A percentile compares a stretch with the other conserved stretches of the same genome.
Evolutionary conservation across 2,113 vertebrate genomes (phyloP).

Genomic region (Laterallus jamaicensis): DNA sequence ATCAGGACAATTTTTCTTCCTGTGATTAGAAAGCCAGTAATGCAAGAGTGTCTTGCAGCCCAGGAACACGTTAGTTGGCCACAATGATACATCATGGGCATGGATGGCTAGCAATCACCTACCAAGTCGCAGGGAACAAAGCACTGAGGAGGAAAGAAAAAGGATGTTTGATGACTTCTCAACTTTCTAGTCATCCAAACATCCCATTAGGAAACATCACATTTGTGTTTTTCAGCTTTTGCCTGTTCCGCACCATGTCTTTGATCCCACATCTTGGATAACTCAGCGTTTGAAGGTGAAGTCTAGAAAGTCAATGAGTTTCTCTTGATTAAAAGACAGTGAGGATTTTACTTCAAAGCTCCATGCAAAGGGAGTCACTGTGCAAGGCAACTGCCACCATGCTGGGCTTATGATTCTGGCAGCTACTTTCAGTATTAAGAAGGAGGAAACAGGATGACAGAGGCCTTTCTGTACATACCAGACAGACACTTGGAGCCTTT

Average conservation of each 20-base stretch:
- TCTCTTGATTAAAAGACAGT: slow-evolving; percentile 45
- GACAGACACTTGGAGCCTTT: neutral
- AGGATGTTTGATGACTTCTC: neutral
- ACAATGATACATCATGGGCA: neutral
- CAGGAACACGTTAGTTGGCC: neutral
- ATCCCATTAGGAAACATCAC: neutral
- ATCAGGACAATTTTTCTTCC: neutral
- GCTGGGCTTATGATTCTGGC: neutral
- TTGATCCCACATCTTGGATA: slow-evolving; percentile 18
- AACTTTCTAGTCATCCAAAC: neutral
- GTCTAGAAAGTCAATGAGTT: neutral
- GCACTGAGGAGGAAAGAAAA: neutral
- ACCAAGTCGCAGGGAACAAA: neutral
- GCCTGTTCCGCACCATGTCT: neutral
- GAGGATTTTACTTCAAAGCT: slow-evolving; percentile 13
- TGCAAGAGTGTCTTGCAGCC: neutral
- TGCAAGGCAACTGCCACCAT: neutral
- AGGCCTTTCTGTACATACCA: slow-evolving; percentile 6
- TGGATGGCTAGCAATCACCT: neutral
- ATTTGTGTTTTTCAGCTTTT: neutral
- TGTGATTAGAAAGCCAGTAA: neutral
- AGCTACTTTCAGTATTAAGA: neutral
- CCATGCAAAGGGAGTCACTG: neutral
- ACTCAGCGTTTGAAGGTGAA: neutral
- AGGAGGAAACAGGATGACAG: slow-evolving; percentile 30